Evolutionary conservation across 1,140 invertebrate genomes (phyloP).

Genomic region (Oscheius sp.): DNA sequence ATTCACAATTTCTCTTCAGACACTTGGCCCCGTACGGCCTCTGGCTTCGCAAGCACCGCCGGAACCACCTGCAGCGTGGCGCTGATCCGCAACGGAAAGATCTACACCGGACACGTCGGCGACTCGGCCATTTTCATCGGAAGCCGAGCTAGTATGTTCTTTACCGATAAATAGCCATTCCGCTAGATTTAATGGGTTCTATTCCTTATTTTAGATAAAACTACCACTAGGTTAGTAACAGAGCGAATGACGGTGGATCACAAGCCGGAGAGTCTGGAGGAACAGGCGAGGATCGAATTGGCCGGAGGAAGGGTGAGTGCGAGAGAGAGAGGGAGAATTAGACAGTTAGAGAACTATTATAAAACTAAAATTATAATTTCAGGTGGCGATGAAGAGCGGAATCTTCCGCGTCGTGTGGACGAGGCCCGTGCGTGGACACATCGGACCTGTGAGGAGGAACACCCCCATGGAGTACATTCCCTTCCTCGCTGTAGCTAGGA

Average conservation of each 20-base stretch:
- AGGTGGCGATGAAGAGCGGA: conserved; percentile 73
- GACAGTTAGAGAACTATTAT: background rate
- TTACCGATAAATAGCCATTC: background rate
- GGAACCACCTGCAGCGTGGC: conserved; percentile 92
- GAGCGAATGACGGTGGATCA: conserved; percentile 78
- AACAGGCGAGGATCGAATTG: conserved; percentile 79
- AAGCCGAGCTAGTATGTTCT: conserved; percentile 67
- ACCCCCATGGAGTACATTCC: conserved; percentile 90
- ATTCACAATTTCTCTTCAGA: conserved; percentile 65
- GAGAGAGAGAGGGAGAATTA: no score
- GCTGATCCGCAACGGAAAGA: conserved; percentile 87
- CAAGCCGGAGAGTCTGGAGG: conserved; percentile 84
- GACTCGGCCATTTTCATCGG: conserved; percentile 91
- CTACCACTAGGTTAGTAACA: background rate
- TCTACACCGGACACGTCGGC: conserved; percentile 94
- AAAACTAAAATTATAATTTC: background rate
- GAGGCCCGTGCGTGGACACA: conserved; percentile 71
- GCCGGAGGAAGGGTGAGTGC: conserved; percentile 42
- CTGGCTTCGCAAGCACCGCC: conserved; percentile 87
- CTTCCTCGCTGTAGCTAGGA: conserved; percentile 89
- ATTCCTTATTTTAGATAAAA: background rate
- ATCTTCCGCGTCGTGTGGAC: conserved; percentile 96
- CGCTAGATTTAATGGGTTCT: background rate
- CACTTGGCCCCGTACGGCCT: conserved; percentile 88
- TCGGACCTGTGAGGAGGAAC: conserved; percentile 77